These are phyloP conservation scores for Rhyacophila evoluta DNA, from an alignment of 2,888 invertebrate species.

Conservation along the genomic window DNA sequence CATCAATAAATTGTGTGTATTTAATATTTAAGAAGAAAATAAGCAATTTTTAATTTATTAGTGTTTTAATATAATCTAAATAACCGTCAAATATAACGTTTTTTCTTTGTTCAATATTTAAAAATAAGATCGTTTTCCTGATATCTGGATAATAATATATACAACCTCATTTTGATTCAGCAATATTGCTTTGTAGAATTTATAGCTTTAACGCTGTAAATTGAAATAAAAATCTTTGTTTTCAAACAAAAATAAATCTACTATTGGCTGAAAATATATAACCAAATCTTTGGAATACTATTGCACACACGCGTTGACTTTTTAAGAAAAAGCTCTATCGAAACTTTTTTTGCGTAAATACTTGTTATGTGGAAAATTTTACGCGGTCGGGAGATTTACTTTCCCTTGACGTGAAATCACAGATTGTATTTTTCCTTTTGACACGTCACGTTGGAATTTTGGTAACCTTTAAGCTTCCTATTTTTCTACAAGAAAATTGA, in stretches of 20 bases:
- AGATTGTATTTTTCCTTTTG: not conserved
- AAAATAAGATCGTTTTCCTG: no score
- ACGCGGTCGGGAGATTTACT: not conserved
- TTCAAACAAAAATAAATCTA: not conserved
- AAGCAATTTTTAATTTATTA: no score
- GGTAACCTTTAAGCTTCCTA: not conserved
- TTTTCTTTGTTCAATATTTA: no score
- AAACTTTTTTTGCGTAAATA: constrained; percentile 3
- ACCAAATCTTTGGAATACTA: not conserved
- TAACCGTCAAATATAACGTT: no score
- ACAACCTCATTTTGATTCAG: not conserved
- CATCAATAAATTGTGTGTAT: no score
- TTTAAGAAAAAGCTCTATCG: not conserved
- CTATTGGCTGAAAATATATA: not conserved
- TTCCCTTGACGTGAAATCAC: not conserved
- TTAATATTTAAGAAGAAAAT: no score
- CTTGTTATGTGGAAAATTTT: not conserved
- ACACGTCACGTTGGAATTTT: not conserved
- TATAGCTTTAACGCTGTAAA: not conserved
- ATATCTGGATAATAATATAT: no score
- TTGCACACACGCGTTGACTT: not conserved
- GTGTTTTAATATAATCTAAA: no score
- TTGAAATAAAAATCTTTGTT: not conserved
- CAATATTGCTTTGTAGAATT: not conserved
- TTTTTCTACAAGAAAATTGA: no score